Percentiles rank a stretch among this genome's conserved stretches.
These are phyloP conservation scores for Columba janthina DNA, from an alignment of 2,113 vertebrate species.

Conservation along the genomic window DNA sequence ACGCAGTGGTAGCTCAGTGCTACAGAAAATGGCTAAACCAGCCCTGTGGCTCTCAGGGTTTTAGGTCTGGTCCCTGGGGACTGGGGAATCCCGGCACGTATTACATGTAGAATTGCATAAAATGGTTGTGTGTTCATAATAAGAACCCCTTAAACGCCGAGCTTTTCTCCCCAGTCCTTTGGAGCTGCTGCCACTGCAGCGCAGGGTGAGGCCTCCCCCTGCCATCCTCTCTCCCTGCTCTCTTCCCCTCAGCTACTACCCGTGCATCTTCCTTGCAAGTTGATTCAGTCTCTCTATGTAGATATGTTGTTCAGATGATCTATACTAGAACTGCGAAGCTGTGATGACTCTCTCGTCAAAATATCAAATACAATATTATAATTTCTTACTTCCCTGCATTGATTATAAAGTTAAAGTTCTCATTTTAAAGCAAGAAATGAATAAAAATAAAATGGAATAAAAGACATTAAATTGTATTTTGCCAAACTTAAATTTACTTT, in stretches of 20 bases:
- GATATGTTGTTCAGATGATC: neutral
- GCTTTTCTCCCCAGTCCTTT: neutral
- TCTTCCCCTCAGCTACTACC: neutral
- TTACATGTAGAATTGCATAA: neutral
- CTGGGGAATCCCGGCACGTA: neutral
- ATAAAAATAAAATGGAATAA: neutral
- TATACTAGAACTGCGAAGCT: neutral
- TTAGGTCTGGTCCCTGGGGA: neutral
- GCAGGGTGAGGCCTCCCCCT: neutral
- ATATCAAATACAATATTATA: neutral
- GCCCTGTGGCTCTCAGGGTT: neutral
- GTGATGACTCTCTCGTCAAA: neutral
- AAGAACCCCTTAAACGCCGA: neutral
- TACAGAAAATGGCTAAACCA: neutral
- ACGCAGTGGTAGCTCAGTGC: fast-evolving
- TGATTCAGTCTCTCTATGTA: neutral
- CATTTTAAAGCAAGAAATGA: neutral
- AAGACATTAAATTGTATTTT: neutral
- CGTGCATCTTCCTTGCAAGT: neutral
- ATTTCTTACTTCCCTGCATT: neutral
- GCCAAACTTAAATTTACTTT: neutral
- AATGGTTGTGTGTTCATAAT: neutral
- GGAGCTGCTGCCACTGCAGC: neutral
- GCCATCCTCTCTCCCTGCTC: fast-evolving
- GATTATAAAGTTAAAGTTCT: neutral